Evolutionary conservation across 2,113 vertebrate genomes (phyloP).

Genomic region (Alexandromys fortis): DNA sequence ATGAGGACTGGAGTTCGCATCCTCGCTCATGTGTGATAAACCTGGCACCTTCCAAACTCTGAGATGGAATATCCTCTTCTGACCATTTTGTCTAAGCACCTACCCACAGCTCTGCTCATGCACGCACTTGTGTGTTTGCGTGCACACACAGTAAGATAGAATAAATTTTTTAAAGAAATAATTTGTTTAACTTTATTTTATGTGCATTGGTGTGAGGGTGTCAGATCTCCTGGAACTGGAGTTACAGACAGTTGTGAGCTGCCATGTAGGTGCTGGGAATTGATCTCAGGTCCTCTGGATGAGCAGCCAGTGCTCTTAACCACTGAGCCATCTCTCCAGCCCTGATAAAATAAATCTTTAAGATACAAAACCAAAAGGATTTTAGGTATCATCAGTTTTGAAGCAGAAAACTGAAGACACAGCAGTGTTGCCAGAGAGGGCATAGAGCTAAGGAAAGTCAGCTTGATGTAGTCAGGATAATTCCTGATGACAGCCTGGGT

Average conservation of each 20-base stretch:
- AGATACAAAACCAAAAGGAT: neutral
- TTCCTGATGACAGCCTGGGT: neutral
- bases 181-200: neutral
- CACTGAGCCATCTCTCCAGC: neutral
- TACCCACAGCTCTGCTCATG: neutral
- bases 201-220: neutral
- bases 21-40: neutral
- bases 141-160: neutral
- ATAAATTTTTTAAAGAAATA: neutral
- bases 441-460: neutral
- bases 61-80: neutral
- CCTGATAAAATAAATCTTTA: neutral
- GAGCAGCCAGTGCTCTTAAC: neutral
- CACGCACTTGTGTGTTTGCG: accelerated
- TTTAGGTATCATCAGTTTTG: neutral
- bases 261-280: neutral
- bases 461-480: neutral
- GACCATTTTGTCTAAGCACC: neutral
- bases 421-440: neutral
- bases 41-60: too few species aligned
- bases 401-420: neutral
- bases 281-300: neutral
- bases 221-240: neutral
- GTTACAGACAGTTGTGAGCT: neutral
- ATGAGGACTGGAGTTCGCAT: neutral